phyloP scores from a whole-genome alignment of 37 sponge, comb jelly and placozoan species.

The Tethya wilhelma region DNA sequence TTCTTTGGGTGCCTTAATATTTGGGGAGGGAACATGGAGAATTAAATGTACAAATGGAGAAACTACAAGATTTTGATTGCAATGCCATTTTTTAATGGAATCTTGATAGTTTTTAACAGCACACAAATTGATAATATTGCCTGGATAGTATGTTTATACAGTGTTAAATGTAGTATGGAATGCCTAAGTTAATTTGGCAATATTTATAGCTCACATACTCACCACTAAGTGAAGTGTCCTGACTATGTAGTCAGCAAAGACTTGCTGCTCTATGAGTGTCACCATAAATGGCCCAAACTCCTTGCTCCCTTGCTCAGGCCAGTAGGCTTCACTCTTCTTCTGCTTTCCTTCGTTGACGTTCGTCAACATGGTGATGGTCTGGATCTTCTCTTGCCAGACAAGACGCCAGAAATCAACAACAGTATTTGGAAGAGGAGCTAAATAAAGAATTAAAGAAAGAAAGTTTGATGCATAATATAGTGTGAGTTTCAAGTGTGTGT shows the following conservation, averaged over 20 bases:
- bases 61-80: background rate
- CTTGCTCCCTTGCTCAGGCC: conserved; percentile 27
- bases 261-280: conserved; percentile 27
- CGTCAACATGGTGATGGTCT: conserved; percentile 47
- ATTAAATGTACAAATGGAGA: background rate
- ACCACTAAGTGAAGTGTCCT: conserved; percentile 21
- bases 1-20: background rate
- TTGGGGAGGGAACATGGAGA: no score
- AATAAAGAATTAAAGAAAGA: no score
- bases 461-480: background rate
- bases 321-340: conserved; percentile 48
- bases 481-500: background rate
- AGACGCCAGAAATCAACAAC: conserved; percentile 48
- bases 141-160: background rate
- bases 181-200: background rate
- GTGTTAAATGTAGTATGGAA: background rate
- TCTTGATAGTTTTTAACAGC: no score
- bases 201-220: background rate
- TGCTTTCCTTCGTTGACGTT: conserved; percentile 29
- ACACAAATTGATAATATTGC: background rate
- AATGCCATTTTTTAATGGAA: background rate
- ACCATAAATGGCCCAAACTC: conserved; percentile 44
- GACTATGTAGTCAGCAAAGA: conserved; percentile 43
- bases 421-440: conserved; percentile 28
- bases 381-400: conserved; percentile 57